Evolutionary conservation across 2,113 vertebrate species (phyloP).

Genomic region (Vulpes vulpes): DNA sequence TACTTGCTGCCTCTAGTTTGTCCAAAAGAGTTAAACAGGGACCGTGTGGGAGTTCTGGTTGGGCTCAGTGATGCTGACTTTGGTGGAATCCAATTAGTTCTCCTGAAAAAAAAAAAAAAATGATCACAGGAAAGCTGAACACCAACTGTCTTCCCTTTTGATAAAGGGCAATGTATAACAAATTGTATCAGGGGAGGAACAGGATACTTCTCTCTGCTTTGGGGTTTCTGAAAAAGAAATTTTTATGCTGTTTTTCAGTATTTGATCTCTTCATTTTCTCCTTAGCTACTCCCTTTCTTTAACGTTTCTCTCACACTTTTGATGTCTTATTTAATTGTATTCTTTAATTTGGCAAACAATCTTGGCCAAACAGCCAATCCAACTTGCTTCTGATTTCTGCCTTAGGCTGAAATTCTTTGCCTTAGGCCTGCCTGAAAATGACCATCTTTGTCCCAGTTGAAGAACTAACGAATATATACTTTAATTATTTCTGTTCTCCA

Average conservation of each 20-base stretch:
- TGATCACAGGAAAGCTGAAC: not conserved
- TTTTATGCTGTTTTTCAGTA: slow-evolving; percentile 37
- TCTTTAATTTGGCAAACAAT: slow-evolving; percentile 37
- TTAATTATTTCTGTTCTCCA: not conserved
- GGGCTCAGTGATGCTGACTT: not conserved
- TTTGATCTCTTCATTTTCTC: not conserved
- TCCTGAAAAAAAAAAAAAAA: slow-evolving; percentile 5
- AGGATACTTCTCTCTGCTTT: not conserved
- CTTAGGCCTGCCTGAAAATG: slow-evolving; percentile 11
- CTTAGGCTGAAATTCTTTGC: not conserved
- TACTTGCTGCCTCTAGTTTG: not conserved
- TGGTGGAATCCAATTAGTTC: not conserved
- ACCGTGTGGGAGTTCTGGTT: not conserved
- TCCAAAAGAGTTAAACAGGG: not conserved
- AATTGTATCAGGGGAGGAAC: not conserved
- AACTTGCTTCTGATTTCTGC: not conserved
- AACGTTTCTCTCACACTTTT: slow-evolving; percentile 29
- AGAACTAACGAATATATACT: slow-evolving; percentile 3
- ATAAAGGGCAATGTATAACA: not conserved
- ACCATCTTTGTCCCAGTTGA: not conserved
- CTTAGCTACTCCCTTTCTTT: slow-evolving; percentile 17
- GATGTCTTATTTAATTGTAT: not conserved
- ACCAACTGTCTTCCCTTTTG: not conserved
- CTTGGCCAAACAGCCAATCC: not conserved
- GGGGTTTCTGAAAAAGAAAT: slow-evolving; percentile 8